Conservation (phyloP, 2,113 vertebrate species). For the Eleginops maclovinus region DNA sequence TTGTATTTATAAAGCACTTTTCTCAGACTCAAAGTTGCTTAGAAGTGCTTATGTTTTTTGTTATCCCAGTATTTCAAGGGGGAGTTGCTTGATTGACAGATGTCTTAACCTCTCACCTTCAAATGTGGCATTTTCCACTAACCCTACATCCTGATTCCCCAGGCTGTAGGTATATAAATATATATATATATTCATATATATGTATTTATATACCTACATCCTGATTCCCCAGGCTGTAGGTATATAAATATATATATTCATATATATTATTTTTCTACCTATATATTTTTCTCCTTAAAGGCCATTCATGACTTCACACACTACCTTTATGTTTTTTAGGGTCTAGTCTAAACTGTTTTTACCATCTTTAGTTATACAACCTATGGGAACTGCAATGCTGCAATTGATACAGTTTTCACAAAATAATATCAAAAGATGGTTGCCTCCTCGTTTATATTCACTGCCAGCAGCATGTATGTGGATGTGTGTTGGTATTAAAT, state of each 20-base stretch:
- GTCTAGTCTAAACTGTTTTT: neutral
- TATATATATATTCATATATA: no score
- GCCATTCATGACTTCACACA: no score
- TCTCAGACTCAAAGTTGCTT: no score
- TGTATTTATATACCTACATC: no score
- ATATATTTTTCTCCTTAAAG: no score
- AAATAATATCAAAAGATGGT: neutral
- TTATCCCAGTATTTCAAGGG: neutral
- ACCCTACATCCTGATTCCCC: neutral
- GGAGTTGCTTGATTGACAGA: neutral
- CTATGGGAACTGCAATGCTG: neutral
- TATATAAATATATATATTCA: no score
- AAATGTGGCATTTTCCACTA: neutral
- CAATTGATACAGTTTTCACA: constrained; percentile 1
- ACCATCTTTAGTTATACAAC: neutral
- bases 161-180: no score
- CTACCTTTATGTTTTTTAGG: no score
- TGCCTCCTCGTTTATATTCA: constrained; percentile 11
- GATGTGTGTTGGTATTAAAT: constrained; percentile 11
- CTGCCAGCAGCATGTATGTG: constrained; percentile 13
- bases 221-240: no score
- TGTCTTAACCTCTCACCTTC: neutral
- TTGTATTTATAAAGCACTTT: no score
- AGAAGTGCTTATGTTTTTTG: no score
- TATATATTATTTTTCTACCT: no score